Evolutionary conservation across 2,888 invertebrate genomes (phyloP).

Genomic region (Carpatolechia fugitivella): DNA sequence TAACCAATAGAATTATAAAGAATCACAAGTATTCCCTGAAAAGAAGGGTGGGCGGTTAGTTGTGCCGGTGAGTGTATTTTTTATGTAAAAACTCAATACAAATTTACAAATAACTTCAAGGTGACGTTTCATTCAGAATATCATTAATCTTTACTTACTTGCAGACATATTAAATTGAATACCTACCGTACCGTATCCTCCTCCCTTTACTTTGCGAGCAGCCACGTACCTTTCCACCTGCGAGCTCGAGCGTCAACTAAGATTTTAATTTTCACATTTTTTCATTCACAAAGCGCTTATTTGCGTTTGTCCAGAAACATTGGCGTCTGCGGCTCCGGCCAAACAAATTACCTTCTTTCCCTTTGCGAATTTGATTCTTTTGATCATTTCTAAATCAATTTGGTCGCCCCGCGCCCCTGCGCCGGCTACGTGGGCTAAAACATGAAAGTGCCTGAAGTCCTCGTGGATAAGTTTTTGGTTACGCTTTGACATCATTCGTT

Average conservation of each 20-base stretch:
- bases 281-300: slow-evolving; percentile 13
- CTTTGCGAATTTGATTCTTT: slow-evolving; percentile 65
- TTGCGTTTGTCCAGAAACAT: slow-evolving; percentile 25
- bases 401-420: slow-evolving; percentile 38
- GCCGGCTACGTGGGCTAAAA: slow-evolving; percentile 20
- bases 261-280: slow-evolving; percentile 13
- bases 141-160: too few relatives aligned
- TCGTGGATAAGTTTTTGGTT: slow-evolving; percentile 8
- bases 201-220: neutral
- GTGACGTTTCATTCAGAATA: too few relatives aligned
- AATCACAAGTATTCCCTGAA: too few relatives aligned
- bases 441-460: slow-evolving; percentile 10
- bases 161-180: too few relatives aligned
- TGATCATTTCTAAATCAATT: slow-evolving; percentile 66
- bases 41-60: too few relatives aligned
- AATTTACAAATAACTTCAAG: too few relatives aligned
- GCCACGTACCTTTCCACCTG: too few relatives aligned
- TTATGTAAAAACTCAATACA: too few relatives aligned
- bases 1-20: too few relatives aligned
- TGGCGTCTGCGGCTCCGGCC: slow-evolving; percentile 43
- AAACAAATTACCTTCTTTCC: slow-evolving; percentile 61
- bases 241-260: neutral
- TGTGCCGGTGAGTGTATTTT: too few relatives aligned
- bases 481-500: slow-evolving; percentile 11
- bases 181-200: too few relatives aligned